These are phyloP conservation scores for Festucalex cinctus DNA, from an alignment of 2,113 vertebrate species.

Conservation along the genomic window DNA sequence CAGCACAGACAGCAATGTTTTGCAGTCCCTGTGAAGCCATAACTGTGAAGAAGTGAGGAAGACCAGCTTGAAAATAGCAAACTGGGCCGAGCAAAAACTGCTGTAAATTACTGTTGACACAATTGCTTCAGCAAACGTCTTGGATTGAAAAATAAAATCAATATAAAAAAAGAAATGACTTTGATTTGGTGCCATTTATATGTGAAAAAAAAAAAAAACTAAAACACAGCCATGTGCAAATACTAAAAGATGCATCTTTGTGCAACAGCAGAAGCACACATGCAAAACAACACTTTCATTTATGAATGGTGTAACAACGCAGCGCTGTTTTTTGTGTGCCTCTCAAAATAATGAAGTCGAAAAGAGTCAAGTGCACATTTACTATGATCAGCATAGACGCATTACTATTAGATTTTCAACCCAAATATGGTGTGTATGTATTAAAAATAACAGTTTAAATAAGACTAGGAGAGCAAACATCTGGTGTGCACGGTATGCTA, in stretches of 20 bases:
- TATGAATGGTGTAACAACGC: background rate
- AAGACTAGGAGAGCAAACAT: background rate
- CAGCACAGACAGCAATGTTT: conserved; percentile 3
- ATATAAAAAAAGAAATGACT: background rate
- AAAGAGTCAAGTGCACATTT: background rate
- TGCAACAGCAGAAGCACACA: background rate
- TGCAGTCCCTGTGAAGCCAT: background rate
- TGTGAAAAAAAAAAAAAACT: too few relatives aligned
- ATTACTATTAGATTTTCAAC: background rate
- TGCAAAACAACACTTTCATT: background rate
- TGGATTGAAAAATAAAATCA: background rate
- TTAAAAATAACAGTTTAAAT: background rate
- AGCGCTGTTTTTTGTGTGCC: too few relatives aligned
- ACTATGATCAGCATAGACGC: background rate
- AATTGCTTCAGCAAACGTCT: background rate
- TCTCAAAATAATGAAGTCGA: too few relatives aligned
- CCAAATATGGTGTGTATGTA: background rate
- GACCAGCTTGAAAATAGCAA: background rate
- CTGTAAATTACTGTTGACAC: background rate
- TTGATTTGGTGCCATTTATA: too few relatives aligned
- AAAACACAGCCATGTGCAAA: too few relatives aligned
- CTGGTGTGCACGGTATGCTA: too few relatives aligned
- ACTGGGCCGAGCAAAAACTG: background rate
- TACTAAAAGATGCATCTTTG: background rate
- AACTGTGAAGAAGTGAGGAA: background rate